Base-by-base conservation (phyloP, 2,797 vertebrate species). In the Takifugu ocellatus region DNA sequence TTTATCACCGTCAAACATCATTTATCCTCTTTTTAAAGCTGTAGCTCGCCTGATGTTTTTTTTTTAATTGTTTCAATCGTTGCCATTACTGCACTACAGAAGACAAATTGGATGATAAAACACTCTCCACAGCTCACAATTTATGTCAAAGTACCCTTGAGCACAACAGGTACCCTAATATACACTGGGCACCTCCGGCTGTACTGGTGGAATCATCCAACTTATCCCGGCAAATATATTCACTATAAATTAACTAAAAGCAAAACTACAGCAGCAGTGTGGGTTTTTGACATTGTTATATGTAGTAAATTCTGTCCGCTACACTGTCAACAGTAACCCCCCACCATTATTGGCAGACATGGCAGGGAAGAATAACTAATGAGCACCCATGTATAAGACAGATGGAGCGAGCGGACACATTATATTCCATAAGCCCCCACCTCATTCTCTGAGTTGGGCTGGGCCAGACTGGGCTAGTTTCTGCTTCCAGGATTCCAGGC, bases 121-220 rank as follows among this genome's bases (percentile, higher is more conserved):
- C 74, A 75, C 62, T 61, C 59, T 68, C 50, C 55, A 74, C 71
- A 61, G 70, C 43, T 16, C 43, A 45, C n/a, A 45, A 45, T 81
- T 78, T 73, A 71, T 70, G 83, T 82, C 84, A 82, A 76, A 72
- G 79, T 82, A 75, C 81, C 83, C 77, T 85, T 88, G 72, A 84
- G 73, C 74, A 70, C 72, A 82, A 78, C 72, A 51, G 78, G 78
- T 80, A 75, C 69, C 74, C 68, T 58, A 65, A 65, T 68, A 79
- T 68, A 66, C 48, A 44, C 42, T 57, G 21, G 33, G 55, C 53
- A 55, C 56, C 21, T 44, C 58, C 29, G 44, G 49, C 64, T 65
- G 44, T 44, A 55, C 47, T 56, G 26, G 72, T 17, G 36, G 53
- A 68, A 72, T 70, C 70, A 73, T 81, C 27, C 56, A 71, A 56